Evolutionary conservation across 2,888 invertebrate genomes (phyloP), one percentile per base, ranked within the genome.

Genomic region (Ophion ellenae): DNA sequence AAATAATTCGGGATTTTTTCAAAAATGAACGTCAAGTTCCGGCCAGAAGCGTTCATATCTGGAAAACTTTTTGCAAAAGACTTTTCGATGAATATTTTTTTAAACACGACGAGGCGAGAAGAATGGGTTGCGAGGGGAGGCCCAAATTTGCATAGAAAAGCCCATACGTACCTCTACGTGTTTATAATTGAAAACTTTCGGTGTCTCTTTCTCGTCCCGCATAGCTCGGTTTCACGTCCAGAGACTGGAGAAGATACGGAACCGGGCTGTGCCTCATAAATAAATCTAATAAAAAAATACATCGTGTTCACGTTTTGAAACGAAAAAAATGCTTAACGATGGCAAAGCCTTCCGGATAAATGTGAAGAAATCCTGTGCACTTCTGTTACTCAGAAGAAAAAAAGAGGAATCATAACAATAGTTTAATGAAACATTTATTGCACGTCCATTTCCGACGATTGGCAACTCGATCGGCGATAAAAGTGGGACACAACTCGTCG

Each of bases 231-330:
- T 57, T 57, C 59, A 32, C 32, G 28, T 14, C 53, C n/a, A 36
- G 57, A 36, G 59, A 40, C n/a, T n/a, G 20, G 40, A 20, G 47
- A 67, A 53, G 28, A n/a, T 77, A 63, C 59, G 69, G 53, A 74
- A 77, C 47, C 75, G 74, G 78, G 81, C 75, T 66, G 81, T 36
- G 70, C 36, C 78, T 69, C 74, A 73, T 63, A 66, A 81, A 81
- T 70, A 36, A 82, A 85, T 57, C 14, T 47, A 14, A 47, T 47
- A 64, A 66, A n/a, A 71, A 36, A 66, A 73, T 64, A 63, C 59
- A 24, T 57, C 14, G n/a, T 36, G 36, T 57, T 71, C 57, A 63
- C 20, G 20, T 59, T 59, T 36, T n/a, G 2, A n/a, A 20, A 40
- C 11, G 47, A 59, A 67, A 45, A 67, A 36, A 59, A 47, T 40